Conservation (phyloP, 1,140 invertebrate species). For the Matsumurasca onukii region DNA sequence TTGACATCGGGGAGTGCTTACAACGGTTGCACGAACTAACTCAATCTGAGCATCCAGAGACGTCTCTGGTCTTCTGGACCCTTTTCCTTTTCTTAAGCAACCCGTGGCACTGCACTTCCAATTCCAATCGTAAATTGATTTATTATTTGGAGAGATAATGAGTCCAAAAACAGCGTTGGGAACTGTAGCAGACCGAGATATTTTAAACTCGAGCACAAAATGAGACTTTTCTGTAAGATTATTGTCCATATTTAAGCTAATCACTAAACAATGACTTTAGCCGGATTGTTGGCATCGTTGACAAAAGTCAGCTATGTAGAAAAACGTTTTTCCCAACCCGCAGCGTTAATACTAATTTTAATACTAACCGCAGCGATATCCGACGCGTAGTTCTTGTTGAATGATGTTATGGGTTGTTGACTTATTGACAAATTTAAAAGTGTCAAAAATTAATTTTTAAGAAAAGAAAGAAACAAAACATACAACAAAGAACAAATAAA, state of each 20-base stretch:
- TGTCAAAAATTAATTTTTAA: too few species aligned
- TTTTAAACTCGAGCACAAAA: background rate
- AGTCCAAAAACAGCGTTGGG: background rate
- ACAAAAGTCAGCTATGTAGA: too few species aligned
- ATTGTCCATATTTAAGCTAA: background rate
- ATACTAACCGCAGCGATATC: too few species aligned
- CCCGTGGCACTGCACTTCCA: background rate
- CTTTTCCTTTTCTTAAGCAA: background rate
- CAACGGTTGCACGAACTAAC: too few species aligned
- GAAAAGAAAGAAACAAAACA: too few species aligned
- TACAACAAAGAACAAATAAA: too few species aligned
- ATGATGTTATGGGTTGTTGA: too few species aligned
- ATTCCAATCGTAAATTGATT: background rate
- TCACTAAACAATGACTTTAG: background rate
- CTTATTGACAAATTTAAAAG: too few species aligned
- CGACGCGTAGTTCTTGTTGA: too few species aligned
- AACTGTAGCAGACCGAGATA: background rate
- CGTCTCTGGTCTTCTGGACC: background rate
- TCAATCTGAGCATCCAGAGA: too few species aligned
- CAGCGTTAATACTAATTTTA: too few species aligned
- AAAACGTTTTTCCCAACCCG: too few species aligned
- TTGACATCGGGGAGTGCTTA: background rate
- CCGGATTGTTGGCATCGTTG: background rate
- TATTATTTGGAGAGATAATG: background rate
- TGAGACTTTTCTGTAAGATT: background rate